phyloP scores from a whole-genome alignment of 2,888 invertebrate species.

The Pseudococcus jackbeardsleyi region DNA sequence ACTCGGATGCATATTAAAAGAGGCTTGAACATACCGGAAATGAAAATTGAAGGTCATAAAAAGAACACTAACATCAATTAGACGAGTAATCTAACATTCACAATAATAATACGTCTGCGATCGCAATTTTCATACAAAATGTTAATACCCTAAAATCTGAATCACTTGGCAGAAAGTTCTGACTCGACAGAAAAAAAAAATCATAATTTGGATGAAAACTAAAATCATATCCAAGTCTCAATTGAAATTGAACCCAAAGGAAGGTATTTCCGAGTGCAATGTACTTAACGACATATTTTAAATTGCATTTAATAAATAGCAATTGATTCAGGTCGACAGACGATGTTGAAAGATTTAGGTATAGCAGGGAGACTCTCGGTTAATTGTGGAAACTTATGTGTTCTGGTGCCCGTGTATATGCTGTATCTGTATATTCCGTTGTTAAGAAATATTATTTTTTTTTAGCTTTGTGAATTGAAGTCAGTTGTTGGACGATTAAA shows the following conservation, averaged over 20 bases:
- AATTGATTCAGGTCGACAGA: conserved; percentile 63
- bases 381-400: conserved; percentile 55
- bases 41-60: conserved; percentile 37
- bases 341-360: conserved; percentile 50
- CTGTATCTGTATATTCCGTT: conserved; percentile 21
- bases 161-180: too few species aligned
- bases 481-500: conserved; percentile 62
- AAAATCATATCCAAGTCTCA: not conserved
- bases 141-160: too few species aligned
- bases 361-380: conserved; percentile 26
- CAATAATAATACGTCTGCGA: not conserved
- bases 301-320: conserved; percentile 63
- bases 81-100: not conserved
- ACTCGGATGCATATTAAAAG: conserved; percentile 15
- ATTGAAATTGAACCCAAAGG: conserved; percentile 43
- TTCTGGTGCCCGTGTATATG: conserved; percentile 14
- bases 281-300: conserved; percentile 55
- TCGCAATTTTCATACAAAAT: not conserved
- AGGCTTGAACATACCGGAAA: conserved; percentile 14
- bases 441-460: conserved; percentile 54
- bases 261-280: conserved; percentile 59
- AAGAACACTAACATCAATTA: conserved; percentile 7
- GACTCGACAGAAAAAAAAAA: not conserved
- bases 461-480: conserved; percentile 59
- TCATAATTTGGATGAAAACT: not conserved